Conservation (phyloP, 2,888 invertebrate species). For the Nasonovia ribisnigri region DNA sequence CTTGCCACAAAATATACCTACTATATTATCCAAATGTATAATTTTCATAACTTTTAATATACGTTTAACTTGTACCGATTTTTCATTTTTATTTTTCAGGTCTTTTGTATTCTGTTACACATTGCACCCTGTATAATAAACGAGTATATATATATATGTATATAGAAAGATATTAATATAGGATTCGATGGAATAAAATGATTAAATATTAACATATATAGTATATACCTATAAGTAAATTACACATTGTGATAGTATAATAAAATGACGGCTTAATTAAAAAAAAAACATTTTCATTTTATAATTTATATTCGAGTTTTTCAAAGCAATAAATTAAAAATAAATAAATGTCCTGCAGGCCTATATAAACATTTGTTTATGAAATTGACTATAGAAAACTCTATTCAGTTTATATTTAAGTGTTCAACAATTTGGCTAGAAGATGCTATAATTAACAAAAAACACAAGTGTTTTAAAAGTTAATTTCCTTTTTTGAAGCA, state of each 20-base stretch:
- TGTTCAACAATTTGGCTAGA: not conserved
- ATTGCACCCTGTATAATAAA: not conserved
- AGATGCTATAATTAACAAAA: conserved; percentile 2
- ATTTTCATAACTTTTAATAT: too few species aligned
- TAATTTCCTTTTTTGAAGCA: not conserved
- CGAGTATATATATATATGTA: not conserved
- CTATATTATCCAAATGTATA: too few species aligned
- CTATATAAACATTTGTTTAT: not conserved
- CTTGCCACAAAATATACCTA: too few species aligned
- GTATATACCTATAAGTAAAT: not conserved
- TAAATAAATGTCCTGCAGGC: not conserved
- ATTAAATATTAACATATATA: not conserved
- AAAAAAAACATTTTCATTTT: not conserved
- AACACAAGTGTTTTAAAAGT: conserved; percentile 5
- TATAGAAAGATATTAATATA: not conserved
- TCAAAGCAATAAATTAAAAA: not conserved
- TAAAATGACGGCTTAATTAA: not conserved
- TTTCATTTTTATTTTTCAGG: too few species aligned
- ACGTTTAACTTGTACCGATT: too few species aligned
- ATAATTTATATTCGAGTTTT: not conserved
- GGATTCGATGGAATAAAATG: not conserved
- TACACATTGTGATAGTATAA: not conserved
- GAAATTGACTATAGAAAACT: not conserved
- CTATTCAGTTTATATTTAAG: not conserved
- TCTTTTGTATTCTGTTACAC: too few species aligned